A percentile compares a stretch with the other conserved stretches of the same genome.
Evolutionary conservation across 2,888 invertebrate species (phyloP).

Genomic region (Taphrorychus bicolor): DNA sequence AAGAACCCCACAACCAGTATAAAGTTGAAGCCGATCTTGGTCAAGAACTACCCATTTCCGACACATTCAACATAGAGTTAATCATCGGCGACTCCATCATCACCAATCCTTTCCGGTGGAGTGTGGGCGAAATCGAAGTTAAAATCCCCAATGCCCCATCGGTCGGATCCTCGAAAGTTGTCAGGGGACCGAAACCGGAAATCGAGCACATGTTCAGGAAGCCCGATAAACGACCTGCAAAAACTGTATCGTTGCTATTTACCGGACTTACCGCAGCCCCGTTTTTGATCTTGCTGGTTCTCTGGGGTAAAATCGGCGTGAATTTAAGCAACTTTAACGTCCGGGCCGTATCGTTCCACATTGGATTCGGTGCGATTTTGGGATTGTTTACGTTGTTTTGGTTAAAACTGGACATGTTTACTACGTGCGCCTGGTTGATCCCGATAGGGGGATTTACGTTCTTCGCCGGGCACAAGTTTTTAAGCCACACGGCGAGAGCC

Average conservation of each 20-base stretch:
- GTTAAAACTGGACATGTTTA: slow-evolving; percentile 95
- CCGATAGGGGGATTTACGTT: slow-evolving; percentile 89
- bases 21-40: slow-evolving; percentile 87
- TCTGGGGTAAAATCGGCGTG: slow-evolving; percentile 88
- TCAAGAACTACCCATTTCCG: slow-evolving; percentile 80
- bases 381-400: slow-evolving; percentile 90
- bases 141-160: slow-evolving; percentile 35
- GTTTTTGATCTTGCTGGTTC: slow-evolving; percentile 77
- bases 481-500: slow-evolving; percentile 75
- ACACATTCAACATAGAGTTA: slow-evolving; percentile 80
- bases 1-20: slow-evolving; percentile 78
- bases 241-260: slow-evolving; percentile 88
- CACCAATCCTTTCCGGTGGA: slow-evolving; percentile 90
- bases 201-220: slow-evolving; percentile 86
- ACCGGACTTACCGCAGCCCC: slow-evolving; percentile 84
- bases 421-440: slow-evolving; percentile 87
- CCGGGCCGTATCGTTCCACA: slow-evolving; percentile 88
- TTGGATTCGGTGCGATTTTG: slow-evolving; percentile 87
- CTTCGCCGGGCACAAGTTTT: slow-evolving; percentile 89
- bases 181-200: slow-evolving; percentile 65
- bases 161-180: slow-evolving; percentile 47
- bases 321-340: slow-evolving; percentile 85
- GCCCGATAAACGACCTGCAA: slow-evolving; percentile 91
- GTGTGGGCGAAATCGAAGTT: slow-evolving; percentile 73
- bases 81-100: slow-evolving; percentile 92